These are phyloP conservation scores for Arremon aurantiirostris DNA, from an alignment of 2,797 vertebrate genomes.

Conservation along the genomic window DNA sequence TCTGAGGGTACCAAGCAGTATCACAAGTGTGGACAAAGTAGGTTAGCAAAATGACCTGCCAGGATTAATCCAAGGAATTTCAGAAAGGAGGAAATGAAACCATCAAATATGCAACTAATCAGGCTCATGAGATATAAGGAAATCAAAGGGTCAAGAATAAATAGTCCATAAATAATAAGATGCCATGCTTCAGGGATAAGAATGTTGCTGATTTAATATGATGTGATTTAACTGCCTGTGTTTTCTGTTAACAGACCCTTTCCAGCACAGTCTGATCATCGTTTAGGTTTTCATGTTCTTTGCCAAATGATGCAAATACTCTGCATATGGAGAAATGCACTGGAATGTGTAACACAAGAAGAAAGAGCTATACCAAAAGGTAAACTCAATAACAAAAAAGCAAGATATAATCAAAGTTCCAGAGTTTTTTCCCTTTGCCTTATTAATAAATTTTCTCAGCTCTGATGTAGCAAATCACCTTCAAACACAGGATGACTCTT, in stretches of 20 bases:
- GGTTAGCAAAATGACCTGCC: not conserved
- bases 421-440: not conserved
- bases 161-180: slow-evolving; percentile 24
- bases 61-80: not conserved
- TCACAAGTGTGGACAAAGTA: not conserved
- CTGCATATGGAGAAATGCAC: not conserved
- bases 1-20: not conserved
- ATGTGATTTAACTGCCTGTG: not conserved
- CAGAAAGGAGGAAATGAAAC: not conserved
- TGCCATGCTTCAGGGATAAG: not conserved
- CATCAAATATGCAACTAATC: not conserved
- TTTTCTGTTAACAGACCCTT: slow-evolving; percentile 20
- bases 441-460: slow-evolving; percentile 9
- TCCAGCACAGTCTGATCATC: not conserved
- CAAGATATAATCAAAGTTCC: not conserved
- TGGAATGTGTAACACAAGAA: not conserved
- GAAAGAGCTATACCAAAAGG: not conserved
- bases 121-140: not conserved
- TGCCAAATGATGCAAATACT: slow-evolving; percentile 21
- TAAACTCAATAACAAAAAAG: not conserved
- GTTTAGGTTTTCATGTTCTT: slow-evolving; percentile 20
- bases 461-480: not conserved
- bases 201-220: slow-evolving; percentile 10
- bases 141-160: not conserved
- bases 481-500: not conserved